phyloP scores from a whole-genome alignment of 2,113 vertebrate species.

The Pampusana beccarii region DNA sequence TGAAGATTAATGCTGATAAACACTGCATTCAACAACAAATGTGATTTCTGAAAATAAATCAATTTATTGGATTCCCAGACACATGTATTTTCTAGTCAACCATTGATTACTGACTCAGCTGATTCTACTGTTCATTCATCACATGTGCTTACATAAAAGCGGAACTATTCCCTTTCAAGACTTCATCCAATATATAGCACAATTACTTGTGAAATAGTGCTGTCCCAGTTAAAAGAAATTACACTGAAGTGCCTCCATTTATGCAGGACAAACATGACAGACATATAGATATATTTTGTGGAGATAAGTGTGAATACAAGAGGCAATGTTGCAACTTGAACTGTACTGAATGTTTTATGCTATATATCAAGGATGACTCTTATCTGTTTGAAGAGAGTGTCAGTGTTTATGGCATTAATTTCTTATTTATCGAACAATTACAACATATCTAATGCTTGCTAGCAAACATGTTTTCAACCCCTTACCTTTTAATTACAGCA shows the following conservation, averaged over 20 bases:
- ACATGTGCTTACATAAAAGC: background rate
- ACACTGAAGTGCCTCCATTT: background rate
- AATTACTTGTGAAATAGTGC: background rate
- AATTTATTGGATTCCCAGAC: constrained; percentile 48
- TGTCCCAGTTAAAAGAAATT: constrained; percentile 6
- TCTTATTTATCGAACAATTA: background rate
- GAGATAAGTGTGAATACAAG: background rate
- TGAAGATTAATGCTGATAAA: constrained; percentile 58
- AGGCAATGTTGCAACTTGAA: background rate
- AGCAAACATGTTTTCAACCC: background rate
- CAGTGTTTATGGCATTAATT: background rate
- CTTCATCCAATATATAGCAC: background rate
- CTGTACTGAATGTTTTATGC: background rate
- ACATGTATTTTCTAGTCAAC: constrained; percentile 40
- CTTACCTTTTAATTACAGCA: background rate
- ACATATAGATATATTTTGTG: background rate
- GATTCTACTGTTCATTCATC: constrained; percentile 54
- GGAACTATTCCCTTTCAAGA: constrained; percentile 32
- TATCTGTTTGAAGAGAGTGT: background rate
- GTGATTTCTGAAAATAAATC: constrained; percentile 53
- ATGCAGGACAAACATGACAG: background rate
- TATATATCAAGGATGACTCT: background rate
- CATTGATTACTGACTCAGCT: constrained; percentile 62
- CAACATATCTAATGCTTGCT: background rate
- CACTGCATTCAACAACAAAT: constrained; percentile 23